Evolutionary conservation across 1,140 invertebrate genomes (phyloP), one percentile per base, ranked within the genome.

Genomic region (Drosophila tsacasi): DNA sequence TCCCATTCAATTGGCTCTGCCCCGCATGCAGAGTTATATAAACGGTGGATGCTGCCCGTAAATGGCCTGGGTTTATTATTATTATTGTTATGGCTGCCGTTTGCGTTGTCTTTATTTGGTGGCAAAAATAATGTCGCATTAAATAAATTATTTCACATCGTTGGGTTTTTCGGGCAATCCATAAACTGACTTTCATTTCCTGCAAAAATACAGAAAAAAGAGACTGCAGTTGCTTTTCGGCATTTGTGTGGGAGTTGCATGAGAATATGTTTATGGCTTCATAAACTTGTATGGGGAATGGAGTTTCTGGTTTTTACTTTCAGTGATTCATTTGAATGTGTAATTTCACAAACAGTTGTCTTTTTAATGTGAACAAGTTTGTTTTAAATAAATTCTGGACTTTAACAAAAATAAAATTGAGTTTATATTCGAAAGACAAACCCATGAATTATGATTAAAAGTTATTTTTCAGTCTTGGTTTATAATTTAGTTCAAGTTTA

Each of bases 111-210:
- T 87, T 87, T 83, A 86, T 86, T 80, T 87, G 83, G 84, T 61
- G 77, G 67, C 23, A 87, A 73, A 76, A 77, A 89, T 83, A 80
- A 83, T 83, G 76, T 72, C 57, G 55, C 75, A 78, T 89, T 89
- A 81, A 87, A 89, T 89, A 87, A 87, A 87, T 83, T 89, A 84
- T 89, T 83, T 63, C 81, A 80, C 75, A 68, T 77, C 75, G 74
- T 75, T 50, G 60, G 60, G 57, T 79, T 58, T 66, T 54, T 57
- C 40, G 60, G 40, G 59, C 42, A 32, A 37, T 65, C 35, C 65
- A 46, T 52, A 68, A 59, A 76, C 47, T 55, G 77, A 87, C 84
- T 87, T 87, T 87, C 81, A 87, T 87, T 87, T 87, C 84, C 84
- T 84, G 84, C 74, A 73, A 61, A 66, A 10, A 69, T 58, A 42